Base-by-base conservation (phyloP, 2,797 vertebrate genomes). In the Trachurus trachurus region DNA sequence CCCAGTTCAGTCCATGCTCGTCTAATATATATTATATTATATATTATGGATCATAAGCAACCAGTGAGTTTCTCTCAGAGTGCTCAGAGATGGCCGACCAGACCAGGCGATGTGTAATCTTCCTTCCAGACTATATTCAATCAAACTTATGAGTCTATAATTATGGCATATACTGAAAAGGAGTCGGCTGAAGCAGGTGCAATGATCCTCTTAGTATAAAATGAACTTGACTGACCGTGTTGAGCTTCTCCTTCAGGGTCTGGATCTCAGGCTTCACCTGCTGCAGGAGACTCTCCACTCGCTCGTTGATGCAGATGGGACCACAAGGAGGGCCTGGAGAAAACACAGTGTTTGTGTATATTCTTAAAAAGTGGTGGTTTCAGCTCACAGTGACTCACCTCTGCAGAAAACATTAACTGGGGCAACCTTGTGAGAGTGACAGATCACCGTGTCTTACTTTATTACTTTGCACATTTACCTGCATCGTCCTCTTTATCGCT, bases 201-300 rank as follows among this genome's bases (percentile, higher is more conserved):
- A 40, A 4, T 42, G 40, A 42, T 12, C 40, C 0, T 12, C 11
- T 42, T 42, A 4, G 40, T 42, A 42, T 42, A 13, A 42, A 42
- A 42, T 12, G 40, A 42, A 42, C 40, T 1, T 42, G 40, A 42
- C 40, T 92, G 77, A 97, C 97, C 81, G 94, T 92, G 84, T 96
- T 97, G 49, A 97, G 95, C 54, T 96, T 96, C 92, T 98, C 97
- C 87, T 96, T 98, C 62, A 97, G 91, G 0, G 92, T 95, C 78
- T 96, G 96, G 88, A 98, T 96, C 88, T 97, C 93, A 12, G 95
- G 95, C 64, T 96, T 97, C n/a, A 97, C 93, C 26, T 92, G 87
- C 76, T 90, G 91, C 82, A 98, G 88, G 52, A 97, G 94, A 54
- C 58, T 87, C 76, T 96, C 94, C 16, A 98, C 95, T 16, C 93